phyloP scores from a whole-genome alignment of 2,888 invertebrate genomes.

The Phyllotreta cruciferae region DNA sequence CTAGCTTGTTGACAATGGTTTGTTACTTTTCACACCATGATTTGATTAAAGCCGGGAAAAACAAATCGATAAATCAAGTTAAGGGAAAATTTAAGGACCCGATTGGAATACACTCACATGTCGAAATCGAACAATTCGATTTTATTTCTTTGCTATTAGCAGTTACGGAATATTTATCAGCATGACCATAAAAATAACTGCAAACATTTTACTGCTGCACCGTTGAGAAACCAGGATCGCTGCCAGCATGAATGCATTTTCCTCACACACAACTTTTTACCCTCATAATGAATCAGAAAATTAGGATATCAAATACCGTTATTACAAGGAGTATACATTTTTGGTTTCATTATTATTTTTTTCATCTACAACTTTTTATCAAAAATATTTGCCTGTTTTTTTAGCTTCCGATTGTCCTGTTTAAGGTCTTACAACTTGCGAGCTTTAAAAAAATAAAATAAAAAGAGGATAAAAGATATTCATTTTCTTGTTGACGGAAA shows the following conservation, averaged over 20 bases:
- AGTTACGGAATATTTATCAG: constrained; percentile 10
- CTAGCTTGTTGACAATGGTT: constrained; percentile 28
- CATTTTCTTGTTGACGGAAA: constrained; percentile 26
- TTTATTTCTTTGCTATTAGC: constrained; percentile 12
- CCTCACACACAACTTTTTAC: too few relatives aligned
- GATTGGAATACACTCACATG: constrained; percentile 19
- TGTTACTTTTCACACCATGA: constrained; percentile 26
- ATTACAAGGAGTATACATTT: too few relatives aligned
- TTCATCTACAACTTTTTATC: too few relatives aligned
- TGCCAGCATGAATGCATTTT: too few relatives aligned
- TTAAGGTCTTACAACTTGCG: constrained; percentile 1
- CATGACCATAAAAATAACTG: constrained; percentile 1
- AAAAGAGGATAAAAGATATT: constrained; percentile 14
- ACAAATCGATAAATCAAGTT: constrained; percentile 28
- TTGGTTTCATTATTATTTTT: too few relatives aligned
- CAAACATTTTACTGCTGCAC: neutral
- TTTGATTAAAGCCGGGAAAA: constrained; percentile 27
- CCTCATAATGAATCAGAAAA: too few relatives aligned
- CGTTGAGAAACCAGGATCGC: too few relatives aligned
- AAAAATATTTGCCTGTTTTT: neutral
- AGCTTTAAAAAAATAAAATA: too few relatives aligned
- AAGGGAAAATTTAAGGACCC: constrained; percentile 15
- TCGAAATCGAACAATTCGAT: constrained; percentile 15
- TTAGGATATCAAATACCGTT: too few relatives aligned
- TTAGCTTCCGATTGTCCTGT: neutral